phyloP scores from a whole-genome alignment of 2,888 invertebrate genomes.

The Drosophila mettleri region DNA sequence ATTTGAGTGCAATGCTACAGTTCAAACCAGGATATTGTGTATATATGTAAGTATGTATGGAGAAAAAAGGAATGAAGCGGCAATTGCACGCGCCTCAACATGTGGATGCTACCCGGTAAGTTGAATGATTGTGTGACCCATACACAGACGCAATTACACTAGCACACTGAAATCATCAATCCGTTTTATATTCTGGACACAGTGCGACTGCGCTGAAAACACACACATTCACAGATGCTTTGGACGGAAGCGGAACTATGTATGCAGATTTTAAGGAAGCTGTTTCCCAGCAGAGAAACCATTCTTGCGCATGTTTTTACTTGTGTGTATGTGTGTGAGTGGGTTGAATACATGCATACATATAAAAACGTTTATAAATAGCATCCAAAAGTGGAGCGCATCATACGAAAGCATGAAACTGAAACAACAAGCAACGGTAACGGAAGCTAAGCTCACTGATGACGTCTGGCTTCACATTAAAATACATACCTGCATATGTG shows the following conservation, averaged over 20 bases:
- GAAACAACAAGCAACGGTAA: constrained; percentile 31
- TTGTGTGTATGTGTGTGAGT: constrained; percentile 36
- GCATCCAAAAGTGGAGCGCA: constrained; percentile 77
- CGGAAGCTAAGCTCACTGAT: constrained; percentile 64
- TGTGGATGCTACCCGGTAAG: constrained; percentile 74
- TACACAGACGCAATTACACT: constrained; percentile 17
- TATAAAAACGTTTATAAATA: constrained; percentile 71
- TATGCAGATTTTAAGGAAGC: constrained; percentile 78
- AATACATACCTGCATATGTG: constrained; percentile 9
- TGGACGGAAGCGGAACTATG: constrained; percentile 75
- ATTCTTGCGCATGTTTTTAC: constrained; percentile 52
- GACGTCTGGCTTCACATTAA: constrained; percentile 44
- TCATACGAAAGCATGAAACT: constrained; percentile 36
- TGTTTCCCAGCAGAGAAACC: constrained; percentile 35
- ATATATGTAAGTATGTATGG: constrained; percentile 12
- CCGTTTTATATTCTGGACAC: constrained; percentile 27
- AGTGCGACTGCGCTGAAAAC: constrained; percentile 66
- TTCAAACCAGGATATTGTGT: constrained; percentile 16
- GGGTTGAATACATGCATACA: constrained; percentile 14
- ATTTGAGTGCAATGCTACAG: constrained; percentile 23
- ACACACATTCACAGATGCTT: constrained; percentile 30
- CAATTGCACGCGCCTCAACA: constrained; percentile 68
- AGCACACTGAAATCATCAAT: constrained; percentile 26
- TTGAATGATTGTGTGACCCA: constrained; percentile 47
- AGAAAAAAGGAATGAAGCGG: constrained; percentile 29